Percentiles rank a stretch among this genome's conserved stretches.
Conservation (phyloP, 2,113 vertebrate genomes). For the Phoxinus phoxinus region DNA sequence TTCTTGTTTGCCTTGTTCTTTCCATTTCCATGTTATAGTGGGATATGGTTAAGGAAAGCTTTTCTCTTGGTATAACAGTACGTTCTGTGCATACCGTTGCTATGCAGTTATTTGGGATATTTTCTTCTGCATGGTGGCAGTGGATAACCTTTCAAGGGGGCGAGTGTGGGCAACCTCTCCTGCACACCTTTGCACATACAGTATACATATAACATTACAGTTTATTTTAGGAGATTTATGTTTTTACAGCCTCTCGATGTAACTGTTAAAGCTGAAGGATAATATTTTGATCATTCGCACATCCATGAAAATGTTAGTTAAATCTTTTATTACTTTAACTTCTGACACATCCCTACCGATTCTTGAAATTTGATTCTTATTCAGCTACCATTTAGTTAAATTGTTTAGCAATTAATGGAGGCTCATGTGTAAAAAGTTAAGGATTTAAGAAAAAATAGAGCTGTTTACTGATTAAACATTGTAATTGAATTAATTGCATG, state of each 20-base stretch:
- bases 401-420: neutral
- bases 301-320: neutral
- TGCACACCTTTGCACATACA: slow-evolving; percentile 21
- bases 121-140: neutral
- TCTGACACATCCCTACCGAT: neutral
- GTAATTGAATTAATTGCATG: neutral
- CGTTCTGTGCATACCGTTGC: neutral
- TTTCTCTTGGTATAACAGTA: neutral
- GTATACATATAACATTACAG: neutral
- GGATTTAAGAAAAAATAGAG: neutral
- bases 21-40: neutral
- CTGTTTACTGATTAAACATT: neutral
- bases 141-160: slow-evolving; percentile 22
- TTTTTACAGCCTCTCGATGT: neutral
- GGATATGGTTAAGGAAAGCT: neutral
- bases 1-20: neutral
- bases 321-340: neutral
- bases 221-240: slow-evolving; percentile 13
- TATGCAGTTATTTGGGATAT: slow-evolving; percentile 14
- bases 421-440: neutral
- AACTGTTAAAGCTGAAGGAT: slow-evolving; percentile 7
- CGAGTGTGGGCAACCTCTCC: slow-evolving; percentile 12
- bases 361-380: neutral
- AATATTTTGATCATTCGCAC: neutral
- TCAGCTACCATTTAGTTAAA: neutral